A percentile compares a stretch with the other conserved stretches of the same genome.
Conservation (phyloP, 2,797 vertebrate genomes). For the Aeoliscus strigatus region DNA sequence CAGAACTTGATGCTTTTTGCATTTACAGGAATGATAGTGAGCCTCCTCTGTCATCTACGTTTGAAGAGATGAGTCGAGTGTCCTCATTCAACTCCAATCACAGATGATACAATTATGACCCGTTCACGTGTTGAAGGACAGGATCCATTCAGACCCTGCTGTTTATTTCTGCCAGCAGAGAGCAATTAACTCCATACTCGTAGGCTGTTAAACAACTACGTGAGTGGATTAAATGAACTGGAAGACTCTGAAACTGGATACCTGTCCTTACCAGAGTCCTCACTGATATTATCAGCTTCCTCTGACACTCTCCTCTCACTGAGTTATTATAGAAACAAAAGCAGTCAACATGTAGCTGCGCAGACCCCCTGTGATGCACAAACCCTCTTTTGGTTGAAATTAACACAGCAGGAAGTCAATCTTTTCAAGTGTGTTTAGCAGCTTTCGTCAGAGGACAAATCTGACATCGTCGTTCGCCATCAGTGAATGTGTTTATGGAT, state of each 20-base stretch:
- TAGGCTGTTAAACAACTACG: constrained; percentile 40
- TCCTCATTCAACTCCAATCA: constrained; percentile 22
- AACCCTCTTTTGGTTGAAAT: constrained; percentile 15
- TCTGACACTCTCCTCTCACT: constrained; percentile 10
- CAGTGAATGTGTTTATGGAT: too few species aligned
- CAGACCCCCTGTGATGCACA: constrained; percentile 1
- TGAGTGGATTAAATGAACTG: constrained; percentile 48
- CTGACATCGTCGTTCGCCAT: constrained; percentile 5
- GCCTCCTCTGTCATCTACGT: too few species aligned
- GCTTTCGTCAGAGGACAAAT: constrained; percentile 18
- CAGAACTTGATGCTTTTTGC: too few species aligned
- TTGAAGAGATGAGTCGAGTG: constrained; percentile 21
- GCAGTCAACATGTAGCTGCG: constrained; percentile 2
- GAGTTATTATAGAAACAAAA: constrained; percentile 17
- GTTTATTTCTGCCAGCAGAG: constrained; percentile 35
- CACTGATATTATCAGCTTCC: constrained; percentile 26
- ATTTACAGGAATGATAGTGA: too few species aligned
- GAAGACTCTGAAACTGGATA: constrained; percentile 39
- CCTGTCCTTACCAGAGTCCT: constrained; percentile 18
- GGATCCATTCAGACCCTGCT: constrained; percentile 41
- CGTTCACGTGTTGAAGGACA: constrained; percentile 39
- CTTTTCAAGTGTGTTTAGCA: constrained; percentile 26
- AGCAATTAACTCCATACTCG: constrained; percentile 51
- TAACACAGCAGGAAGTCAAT: constrained; percentile 23
- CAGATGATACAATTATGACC: constrained; percentile 44